Evolutionary conservation across 2,888 invertebrate genomes (phyloP), one percentile per base, ranked within the genome.

Genomic region (Sarcophaga rosellei): DNA sequence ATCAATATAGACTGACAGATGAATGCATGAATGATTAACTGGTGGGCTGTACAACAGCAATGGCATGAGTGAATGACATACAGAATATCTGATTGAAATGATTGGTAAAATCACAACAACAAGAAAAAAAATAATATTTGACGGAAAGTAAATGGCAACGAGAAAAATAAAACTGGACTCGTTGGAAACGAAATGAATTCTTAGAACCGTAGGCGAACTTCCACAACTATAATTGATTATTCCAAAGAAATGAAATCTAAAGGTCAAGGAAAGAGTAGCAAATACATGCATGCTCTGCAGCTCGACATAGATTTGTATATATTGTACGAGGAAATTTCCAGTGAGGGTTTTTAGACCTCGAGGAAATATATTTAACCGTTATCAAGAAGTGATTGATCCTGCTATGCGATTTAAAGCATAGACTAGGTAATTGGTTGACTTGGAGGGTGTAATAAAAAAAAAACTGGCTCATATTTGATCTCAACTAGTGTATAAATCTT

Each of bases 191-290:
- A 82, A 85, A 85, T 82, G 74, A 86, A 70, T 88, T 88, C 84
- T 82, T 79, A 82, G 65, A 76, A 62, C 82, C 81, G 78, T 65
- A 83, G 86, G 81, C 79, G 66, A 83, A 88, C 87, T 85, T 88
- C 87, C 85, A 84, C 87, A 86, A 79, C 79, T 82, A 81, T 74
- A 78, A 79, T 72, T 75, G 76, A 57, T 45, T 75, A 63, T 61
- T 44, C 15, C 21, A 25, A 57, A 35, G 47, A 23, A 45, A 47
- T n/a, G 17, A 6, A 47, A 20, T 15, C 53, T 3, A 53, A 12
- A 35, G 35, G 35, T 35, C 35, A 35, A 35, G 35, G 8, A 47
- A 47, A 47, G 8, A 12, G 15, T 47, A 47, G 8, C 35, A 35
- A 35, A 35, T 35, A 6, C 25, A 25, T 25, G 25, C 6, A 35